A percentile compares a stretch with the other conserved stretches of the same genome.
These are phyloP conservation scores for Rhabdomys pumilio DNA, from an alignment of 2,797 vertebrate species.

Conservation along the genomic window DNA sequence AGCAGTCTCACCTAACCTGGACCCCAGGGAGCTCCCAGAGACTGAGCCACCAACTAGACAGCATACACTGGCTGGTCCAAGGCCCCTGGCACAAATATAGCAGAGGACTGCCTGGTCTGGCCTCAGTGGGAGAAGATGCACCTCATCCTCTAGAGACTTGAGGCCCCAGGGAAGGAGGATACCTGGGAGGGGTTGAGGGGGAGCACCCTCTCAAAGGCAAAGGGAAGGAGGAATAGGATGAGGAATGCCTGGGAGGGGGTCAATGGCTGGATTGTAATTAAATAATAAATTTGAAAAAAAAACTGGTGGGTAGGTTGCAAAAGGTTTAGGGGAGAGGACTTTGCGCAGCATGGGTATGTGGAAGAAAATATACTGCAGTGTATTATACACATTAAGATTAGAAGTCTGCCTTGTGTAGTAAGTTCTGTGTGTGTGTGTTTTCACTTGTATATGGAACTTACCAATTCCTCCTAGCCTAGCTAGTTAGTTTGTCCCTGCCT, in stretches of 20 bases:
- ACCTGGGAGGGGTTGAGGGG: neutral
- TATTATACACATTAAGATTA: neutral
- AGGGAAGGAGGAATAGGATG: neutral
- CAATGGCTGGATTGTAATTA: neutral
- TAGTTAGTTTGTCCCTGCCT: neutral
- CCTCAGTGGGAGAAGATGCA: neutral
- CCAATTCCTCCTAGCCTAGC: neutral
- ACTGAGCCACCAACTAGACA: neutral
- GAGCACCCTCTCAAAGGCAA: no score
- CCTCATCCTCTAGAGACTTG: neutral
- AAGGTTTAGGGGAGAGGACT: neutral
- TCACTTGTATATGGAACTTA: neutral
- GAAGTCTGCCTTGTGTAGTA: neutral
- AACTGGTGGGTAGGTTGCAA: neutral
- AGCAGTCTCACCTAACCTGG: neutral
- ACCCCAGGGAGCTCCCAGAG: neutral
- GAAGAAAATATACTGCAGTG: neutral
- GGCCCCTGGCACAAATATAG: neutral
- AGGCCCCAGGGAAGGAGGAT: neutral
- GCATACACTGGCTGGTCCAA: neutral
- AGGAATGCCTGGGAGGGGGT: neutral
- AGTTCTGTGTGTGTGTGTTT: neutral
- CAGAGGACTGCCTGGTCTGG: neutral
- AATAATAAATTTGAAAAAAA: neutral
- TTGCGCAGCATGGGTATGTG: neutral